Conservation (phyloP, 2,113 vertebrate genomes). For the Fregetta grallaria region DNA sequence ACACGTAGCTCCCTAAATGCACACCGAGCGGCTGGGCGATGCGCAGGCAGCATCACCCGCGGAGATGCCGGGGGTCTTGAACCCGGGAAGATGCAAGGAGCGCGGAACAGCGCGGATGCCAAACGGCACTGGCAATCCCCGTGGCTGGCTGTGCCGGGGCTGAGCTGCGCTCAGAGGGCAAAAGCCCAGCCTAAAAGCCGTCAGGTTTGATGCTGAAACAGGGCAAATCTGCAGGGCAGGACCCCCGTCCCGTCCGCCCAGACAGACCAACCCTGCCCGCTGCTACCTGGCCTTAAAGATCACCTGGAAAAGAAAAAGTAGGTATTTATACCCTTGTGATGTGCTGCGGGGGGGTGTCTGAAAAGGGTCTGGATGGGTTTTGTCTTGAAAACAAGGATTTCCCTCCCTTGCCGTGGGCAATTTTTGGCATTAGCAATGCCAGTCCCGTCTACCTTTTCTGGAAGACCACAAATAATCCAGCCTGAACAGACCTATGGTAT, state of each 20-base stretch:
- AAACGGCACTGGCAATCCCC: fast-evolving
- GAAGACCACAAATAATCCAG: not conserved
- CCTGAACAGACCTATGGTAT: not conserved
- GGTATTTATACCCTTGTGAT: constrained; percentile 27
- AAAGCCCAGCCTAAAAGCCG: not conserved
- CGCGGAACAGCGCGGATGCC: fast-evolving
- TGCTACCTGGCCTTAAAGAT: not conserved
- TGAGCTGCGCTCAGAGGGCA: not conserved
- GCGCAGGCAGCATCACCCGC: fast-evolving
- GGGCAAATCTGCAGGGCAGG: not conserved
- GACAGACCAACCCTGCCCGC: not conserved
- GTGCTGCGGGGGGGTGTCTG: not conserved
- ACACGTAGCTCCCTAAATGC: not conserved
- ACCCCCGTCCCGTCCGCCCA: fast-evolving
- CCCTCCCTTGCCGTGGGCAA: not conserved
- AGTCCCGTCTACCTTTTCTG: not conserved
- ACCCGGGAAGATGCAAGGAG: not conserved
- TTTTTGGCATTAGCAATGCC: not conserved
- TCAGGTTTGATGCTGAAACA: not conserved
- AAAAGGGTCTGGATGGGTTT: not conserved
- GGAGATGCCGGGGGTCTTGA: fast-evolving
- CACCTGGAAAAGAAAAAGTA: constrained; percentile 29
- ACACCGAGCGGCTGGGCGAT: not conserved
- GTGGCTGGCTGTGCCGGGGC: not conserved
- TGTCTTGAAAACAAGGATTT: not conserved